Percentiles rank a stretch among this genome's conserved stretches.
phyloP scores from a whole-genome alignment of 2,113 vertebrate species.

The Symphodus melops region DNA sequence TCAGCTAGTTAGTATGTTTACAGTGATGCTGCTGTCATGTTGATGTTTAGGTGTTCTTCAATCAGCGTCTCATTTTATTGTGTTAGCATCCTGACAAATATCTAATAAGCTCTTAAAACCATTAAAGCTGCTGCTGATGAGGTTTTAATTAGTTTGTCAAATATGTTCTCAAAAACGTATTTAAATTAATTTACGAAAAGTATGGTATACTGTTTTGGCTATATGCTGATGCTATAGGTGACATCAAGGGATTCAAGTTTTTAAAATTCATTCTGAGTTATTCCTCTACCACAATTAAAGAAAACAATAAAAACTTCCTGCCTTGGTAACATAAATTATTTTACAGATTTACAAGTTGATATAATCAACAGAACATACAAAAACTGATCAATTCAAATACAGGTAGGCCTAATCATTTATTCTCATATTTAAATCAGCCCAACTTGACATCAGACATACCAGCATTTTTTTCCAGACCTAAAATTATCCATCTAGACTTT shows the following conservation, averaged over 20 bases:
- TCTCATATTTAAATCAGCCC: not conserved
- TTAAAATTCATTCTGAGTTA: not conserved
- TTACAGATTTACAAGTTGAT: too few relatives aligned
- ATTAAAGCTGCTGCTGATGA: too few relatives aligned
- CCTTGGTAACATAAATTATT: too few relatives aligned
- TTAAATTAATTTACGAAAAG: not conserved
- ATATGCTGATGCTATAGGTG: not conserved
- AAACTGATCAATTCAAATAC: not conserved
- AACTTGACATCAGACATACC: not conserved
- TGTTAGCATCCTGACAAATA: too few relatives aligned
- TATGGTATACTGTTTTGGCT: not conserved
- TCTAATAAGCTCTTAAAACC: too few relatives aligned
- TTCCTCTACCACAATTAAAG: not conserved
- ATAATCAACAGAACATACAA: too few relatives aligned
- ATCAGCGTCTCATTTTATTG: too few relatives aligned
- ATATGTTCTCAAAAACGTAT: not conserved
- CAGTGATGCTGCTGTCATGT: not conserved
- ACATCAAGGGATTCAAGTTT: not conserved
- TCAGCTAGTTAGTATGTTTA: not conserved
- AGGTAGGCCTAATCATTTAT: not conserved
- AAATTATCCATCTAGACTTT: slow-evolving; percentile 73
- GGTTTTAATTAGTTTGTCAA: too few relatives aligned
- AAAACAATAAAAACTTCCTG: not conserved
- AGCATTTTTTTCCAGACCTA: not conserved
- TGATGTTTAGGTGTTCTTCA: too few relatives aligned